Conservation (phyloP, 2,113 vertebrate genomes). For the Myrmecobius fasciatus region DNA sequence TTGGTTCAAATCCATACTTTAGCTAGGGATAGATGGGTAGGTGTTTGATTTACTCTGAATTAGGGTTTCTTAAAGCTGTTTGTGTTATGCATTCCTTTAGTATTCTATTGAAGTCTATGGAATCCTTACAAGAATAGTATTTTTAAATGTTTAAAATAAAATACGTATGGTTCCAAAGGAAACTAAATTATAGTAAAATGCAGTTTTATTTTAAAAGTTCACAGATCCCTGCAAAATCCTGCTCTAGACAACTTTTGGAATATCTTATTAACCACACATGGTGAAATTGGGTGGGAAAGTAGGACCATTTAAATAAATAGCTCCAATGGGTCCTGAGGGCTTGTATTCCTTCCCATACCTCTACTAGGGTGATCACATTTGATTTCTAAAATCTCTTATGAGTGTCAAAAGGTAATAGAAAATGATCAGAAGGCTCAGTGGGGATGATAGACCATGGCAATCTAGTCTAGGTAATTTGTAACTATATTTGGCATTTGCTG, state of each 20-base stretch:
- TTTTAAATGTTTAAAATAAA: neutral
- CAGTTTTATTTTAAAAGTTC: neutral
- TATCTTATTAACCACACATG: neutral
- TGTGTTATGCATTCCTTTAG: neutral
- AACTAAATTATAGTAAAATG: neutral
- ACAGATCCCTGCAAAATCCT: neutral
- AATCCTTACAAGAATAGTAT: neutral
- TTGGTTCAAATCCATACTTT: neutral
- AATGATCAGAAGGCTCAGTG: neutral
- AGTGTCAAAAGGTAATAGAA: neutral
- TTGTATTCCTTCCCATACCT: neutral
- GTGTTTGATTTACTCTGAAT: neutral
- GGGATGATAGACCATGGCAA: neutral
- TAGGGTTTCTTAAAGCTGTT: neutral
- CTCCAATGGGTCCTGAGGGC: neutral
- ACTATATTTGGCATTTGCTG: neutral
- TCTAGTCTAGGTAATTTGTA: neutral
- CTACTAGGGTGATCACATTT: neutral
- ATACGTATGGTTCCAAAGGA: neutral
- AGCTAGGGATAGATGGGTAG: neutral
- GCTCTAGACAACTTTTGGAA: neutral
- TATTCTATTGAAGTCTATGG: neutral
- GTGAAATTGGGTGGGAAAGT: neutral
- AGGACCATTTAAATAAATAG: neutral
- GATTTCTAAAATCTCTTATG: neutral